A percentile compares a stretch with the other conserved stretches of the same genome.
Evolutionary conservation across 2,888 invertebrate genomes (phyloP).

Genomic region (Schizotus pectinicornis): DNA sequence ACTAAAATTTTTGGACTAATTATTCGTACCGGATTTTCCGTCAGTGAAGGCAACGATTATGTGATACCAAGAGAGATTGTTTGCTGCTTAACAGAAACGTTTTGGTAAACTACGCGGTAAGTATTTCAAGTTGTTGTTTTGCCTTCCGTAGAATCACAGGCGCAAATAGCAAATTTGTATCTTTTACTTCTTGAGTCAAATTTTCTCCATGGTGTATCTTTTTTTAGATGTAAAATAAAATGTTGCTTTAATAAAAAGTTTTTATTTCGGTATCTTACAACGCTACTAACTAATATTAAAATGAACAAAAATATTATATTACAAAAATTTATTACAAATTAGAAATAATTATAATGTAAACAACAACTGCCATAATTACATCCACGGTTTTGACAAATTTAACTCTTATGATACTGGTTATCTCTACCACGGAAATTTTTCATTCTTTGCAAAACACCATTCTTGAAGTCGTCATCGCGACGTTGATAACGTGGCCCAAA

Average conservation of each 20-base stretch:
- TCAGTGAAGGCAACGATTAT: slow-evolving; percentile 17
- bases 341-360: too few species aligned
- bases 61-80: slow-evolving; percentile 25
- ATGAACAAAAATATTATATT: too few species aligned
- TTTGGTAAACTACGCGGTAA: slow-evolving; percentile 9
- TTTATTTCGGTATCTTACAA: too few species aligned
- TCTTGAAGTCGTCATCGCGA: slow-evolving; percentile 27
- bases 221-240: too few species aligned
- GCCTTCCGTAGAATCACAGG: slow-evolving; percentile 1
- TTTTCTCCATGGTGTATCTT: too few species aligned
- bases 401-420: slow-evolving; percentile 3
- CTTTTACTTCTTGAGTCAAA: slow-evolving; percentile 4
- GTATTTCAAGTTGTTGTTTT: slow-evolving; percentile 13
- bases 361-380: too few species aligned
- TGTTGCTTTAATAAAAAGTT: too few species aligned
- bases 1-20: not conserved
- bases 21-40: not conserved
- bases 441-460: slow-evolving; percentile 18
- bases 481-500: slow-evolving; percentile 50
- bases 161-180: slow-evolving; percentile 14
- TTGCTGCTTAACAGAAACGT: slow-evolving; percentile 13
- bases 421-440: slow-evolving; percentile 3
- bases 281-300: too few species aligned
- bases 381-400: not conserved
- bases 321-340: too few species aligned